These are phyloP conservation scores for Laticauda laticaudata DNA, from an alignment of 2,113 vertebrate species.

Conservation along the genomic window DNA sequence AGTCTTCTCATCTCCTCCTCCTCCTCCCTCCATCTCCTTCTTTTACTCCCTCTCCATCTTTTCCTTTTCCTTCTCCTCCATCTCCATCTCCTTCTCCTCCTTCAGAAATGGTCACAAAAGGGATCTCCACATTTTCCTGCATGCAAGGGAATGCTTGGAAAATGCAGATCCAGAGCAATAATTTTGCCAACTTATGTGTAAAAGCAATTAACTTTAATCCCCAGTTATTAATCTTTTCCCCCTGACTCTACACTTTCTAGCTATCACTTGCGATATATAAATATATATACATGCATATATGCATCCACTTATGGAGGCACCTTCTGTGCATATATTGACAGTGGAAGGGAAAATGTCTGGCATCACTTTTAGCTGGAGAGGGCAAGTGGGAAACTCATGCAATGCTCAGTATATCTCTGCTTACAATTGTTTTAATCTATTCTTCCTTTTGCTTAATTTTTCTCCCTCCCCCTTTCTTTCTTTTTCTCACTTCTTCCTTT, in stretches of 20 bases:
- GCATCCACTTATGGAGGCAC: neutral
- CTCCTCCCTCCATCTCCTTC: too few species aligned
- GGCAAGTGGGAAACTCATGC: neutral
- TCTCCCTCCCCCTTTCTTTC: too few species aligned
- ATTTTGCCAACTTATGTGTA: neutral
- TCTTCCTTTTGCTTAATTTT: too few species aligned
- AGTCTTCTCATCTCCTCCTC: too few species aligned
- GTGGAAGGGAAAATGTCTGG: neutral
- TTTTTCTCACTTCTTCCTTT: too few species aligned
- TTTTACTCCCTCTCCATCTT: too few species aligned
- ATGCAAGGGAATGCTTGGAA: neutral
- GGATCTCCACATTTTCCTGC: neutral
- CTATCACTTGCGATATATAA: neutral
- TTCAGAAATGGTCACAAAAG: neutral
- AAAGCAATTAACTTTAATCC: neutral
- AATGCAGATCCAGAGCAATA: neutral
- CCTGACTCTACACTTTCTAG: neutral
- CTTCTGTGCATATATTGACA: neutral
- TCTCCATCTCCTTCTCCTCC: neutral
- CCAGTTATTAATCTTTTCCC: neutral
- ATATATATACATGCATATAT: neutral
- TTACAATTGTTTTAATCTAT: neutral
- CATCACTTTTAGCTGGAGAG: neutral
- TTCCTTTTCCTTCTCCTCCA: rapidly evolving
- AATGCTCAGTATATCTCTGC: rapidly evolving